Base-by-base conservation (phyloP, 2,797 vertebrate genomes). In the Melanogrammus aeglefinus region DNA sequence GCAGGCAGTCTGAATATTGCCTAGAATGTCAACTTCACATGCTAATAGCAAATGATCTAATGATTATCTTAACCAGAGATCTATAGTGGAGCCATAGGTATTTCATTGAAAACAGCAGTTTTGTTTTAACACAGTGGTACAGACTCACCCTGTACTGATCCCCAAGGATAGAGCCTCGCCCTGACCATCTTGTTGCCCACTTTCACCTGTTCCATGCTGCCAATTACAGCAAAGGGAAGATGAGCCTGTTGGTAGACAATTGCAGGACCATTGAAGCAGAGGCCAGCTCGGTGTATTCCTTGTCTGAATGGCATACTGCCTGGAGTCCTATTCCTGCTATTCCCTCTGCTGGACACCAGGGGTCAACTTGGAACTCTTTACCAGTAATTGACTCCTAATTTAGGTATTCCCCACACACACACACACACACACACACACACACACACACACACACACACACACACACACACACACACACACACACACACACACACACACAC, bases 131-230 rank as follows among this genome's bases (percentile, higher is more conserved):
- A 72, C 13, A 16, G 70, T 21, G 13, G 31, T 16, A 1, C 29
- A 36, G 16, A 90, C 96, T 95, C 90, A 99, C 98, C 97, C 93
- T 99, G 97, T n/a, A 99, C 97, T 80, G 97, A 94, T 75, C 98
- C 98, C 98, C 98, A 99, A 0, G 98, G 98, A 87, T 99, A 99
- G 88, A 97, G 95, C 79, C 98, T 94, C 4, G 96, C 98, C 90
- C 96, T 94, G 89, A 98, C 95, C 95, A 97, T 94, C 90, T 99
- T 99, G 90, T 97, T 99, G 31, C 97, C 98, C 72, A 98, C 94
- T 83, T 99, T 96, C 76, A 99, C 94, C 38, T 99, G 97, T 66
- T 99, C 97, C 0, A 94, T 94, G 88, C 98, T 99, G 89, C 98
- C 98, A 0, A 99, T 95, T 79, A 99, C 98, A 2, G 98, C 98